A percentile compares a stretch with the other conserved stretches of the same genome.
phyloP scores from a whole-genome alignment of 2,888 invertebrate genomes.

The Sesia bembeciformis region DNA sequence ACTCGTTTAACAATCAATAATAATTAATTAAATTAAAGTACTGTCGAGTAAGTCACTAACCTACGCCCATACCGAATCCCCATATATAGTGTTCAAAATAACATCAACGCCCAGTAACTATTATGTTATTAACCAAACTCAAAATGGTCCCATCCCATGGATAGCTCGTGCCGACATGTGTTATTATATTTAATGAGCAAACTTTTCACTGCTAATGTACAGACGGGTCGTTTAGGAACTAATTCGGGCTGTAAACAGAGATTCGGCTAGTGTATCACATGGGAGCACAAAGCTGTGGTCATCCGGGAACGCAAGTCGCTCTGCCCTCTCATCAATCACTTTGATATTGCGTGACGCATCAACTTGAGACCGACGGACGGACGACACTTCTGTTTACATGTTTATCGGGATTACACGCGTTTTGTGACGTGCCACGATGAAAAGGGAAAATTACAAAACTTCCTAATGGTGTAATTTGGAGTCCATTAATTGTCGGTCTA shows the following conservation, averaged over 20 bases:
- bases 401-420: slow-evolving; percentile 17
- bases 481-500: slow-evolving; percentile 1
- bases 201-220: neutral
- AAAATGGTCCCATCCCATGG: neutral
- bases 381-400: slow-evolving; percentile 40
- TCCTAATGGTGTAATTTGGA: slow-evolving; percentile 9
- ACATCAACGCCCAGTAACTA: no score
- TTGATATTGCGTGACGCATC: slow-evolving; percentile 61
- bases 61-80: no score
- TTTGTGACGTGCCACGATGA: slow-evolving; percentile 11
- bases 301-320: slow-evolving; percentile 20
- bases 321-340: slow-evolving; percentile 49
- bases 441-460: slow-evolving; percentile 7
- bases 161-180: neutral
- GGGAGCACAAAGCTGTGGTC: slow-evolving; percentile 15
- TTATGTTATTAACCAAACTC: no score
- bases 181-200: neutral
- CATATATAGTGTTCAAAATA: no score
- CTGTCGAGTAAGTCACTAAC: no score
- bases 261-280: slow-evolving; percentile 2
- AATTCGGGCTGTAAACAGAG: neutral
- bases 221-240: neutral
- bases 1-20: no score
- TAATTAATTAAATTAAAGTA: no score
- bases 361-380: slow-evolving; percentile 22